phyloP scores from a whole-genome alignment of 2,888 invertebrate genomes.

The Rhagophthalmus giganteus region DNA sequence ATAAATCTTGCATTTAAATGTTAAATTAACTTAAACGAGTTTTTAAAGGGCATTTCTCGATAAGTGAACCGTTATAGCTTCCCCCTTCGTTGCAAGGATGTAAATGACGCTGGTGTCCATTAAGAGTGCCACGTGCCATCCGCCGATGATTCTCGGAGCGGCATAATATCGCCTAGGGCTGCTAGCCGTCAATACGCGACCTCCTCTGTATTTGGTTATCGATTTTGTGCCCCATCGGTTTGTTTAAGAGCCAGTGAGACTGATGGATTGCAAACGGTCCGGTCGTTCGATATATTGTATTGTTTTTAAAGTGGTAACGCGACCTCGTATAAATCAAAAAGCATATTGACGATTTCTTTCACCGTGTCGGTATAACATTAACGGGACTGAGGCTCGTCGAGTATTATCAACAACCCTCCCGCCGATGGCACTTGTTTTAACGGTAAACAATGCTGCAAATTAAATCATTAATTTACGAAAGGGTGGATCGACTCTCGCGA shows the following conservation, averaged over 20 bases:
- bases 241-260: slow-evolving; percentile 36
- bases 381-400: slow-evolving; percentile 9
- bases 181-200: slow-evolving; percentile 10
- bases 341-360: slow-evolving; percentile 30
- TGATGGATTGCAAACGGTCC: slow-evolving; percentile 31
- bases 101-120: slow-evolving; percentile 35
- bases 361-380: slow-evolving; percentile 19
- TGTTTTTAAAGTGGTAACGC: slow-evolving; percentile 27
- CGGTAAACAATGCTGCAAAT: slow-evolving; percentile 17
- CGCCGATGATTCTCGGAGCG: slow-evolving; percentile 38
- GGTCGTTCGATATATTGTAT: slow-evolving; percentile 35
- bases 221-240: slow-evolving; percentile 41
- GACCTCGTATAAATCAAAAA: slow-evolving; percentile 23
- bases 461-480: slow-evolving; percentile 18
- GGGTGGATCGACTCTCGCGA: slow-evolving; percentile 9
- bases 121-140: slow-evolving; percentile 28
- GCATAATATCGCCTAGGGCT: slow-evolving; percentile 39
- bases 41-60: slow-evolving; percentile 12
- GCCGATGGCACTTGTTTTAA: slow-evolving; percentile 12
- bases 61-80: slow-evolving; percentile 30
- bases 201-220: slow-evolving; percentile 29
- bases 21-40: slow-evolving; percentile 13
- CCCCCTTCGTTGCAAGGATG: slow-evolving; percentile 24
- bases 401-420: slow-evolving; percentile 7
- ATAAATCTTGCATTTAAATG: too few species aligned